phyloP scores from a whole-genome alignment of 2,888 invertebrate genomes.

The Agrochola circellaris region DNA sequence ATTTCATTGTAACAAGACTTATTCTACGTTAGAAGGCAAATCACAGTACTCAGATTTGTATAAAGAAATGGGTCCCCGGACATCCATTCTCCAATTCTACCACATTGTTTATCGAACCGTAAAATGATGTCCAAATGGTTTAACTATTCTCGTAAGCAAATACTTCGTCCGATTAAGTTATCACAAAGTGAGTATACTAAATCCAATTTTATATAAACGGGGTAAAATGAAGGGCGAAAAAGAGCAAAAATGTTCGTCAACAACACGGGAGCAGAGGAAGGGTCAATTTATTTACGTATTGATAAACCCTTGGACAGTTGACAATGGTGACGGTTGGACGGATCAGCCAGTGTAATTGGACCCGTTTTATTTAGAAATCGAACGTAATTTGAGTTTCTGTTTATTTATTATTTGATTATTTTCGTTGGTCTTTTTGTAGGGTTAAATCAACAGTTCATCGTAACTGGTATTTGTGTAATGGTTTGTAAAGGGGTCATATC shows the following conservation, averaged over 20 bases:
- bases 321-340: slow-evolving; percentile 70
- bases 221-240: slow-evolving; percentile 69
- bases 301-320: slow-evolving; percentile 80
- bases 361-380: slow-evolving; percentile 63
- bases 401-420: slow-evolving; percentile 25
- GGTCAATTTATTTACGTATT: slow-evolving; percentile 84
- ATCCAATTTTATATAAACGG: slow-evolving; percentile 76
- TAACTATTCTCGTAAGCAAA: slow-evolving; percentile 51
- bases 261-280: slow-evolving; percentile 69
- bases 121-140: slow-evolving; percentile 58
- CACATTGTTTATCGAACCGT: slow-evolving; percentile 52
- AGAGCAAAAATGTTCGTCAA: slow-evolving; percentile 69
- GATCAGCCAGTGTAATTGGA: slow-evolving; percentile 63
- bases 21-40: slow-evolving; percentile 9
- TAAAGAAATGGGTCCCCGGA: slow-evolving; percentile 43
- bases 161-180: slow-evolving; percentile 59
- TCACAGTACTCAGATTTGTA: slow-evolving; percentile 16
- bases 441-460: slow-evolving; percentile 15
- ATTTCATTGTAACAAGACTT: neutral
- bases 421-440: slow-evolving; percentile 18
- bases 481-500: neutral
- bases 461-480: neutral
- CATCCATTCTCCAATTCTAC: slow-evolving; percentile 41
- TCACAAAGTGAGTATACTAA: slow-evolving; percentile 65
- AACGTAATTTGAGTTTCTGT: slow-evolving; percentile 48